phyloP scores from a whole-genome alignment of 2,888 invertebrate genomes.

The Trisateles emortualis region DNA sequence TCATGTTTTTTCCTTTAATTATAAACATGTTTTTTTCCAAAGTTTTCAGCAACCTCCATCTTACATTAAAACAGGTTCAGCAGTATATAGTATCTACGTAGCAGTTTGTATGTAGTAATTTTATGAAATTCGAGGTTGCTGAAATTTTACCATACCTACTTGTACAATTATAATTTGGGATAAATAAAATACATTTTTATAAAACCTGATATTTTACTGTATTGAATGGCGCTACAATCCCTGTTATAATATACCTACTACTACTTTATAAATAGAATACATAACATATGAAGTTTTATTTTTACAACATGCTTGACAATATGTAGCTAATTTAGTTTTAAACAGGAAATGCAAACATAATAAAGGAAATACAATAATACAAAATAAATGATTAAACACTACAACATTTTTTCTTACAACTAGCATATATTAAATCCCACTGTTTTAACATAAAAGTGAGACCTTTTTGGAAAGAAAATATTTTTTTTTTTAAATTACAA shows the following conservation, averaged over 20 bases:
- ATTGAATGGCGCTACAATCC: conserved; percentile 46
- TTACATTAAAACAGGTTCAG: too few relatives aligned
- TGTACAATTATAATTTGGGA: background rate
- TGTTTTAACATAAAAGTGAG: conserved; percentile 78
- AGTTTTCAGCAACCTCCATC: too few relatives aligned
- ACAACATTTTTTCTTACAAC: conserved; percentile 51
- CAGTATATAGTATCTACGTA: too few relatives aligned
- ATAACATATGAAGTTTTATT: conserved; percentile 28
- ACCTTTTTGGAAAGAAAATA: conserved; percentile 62
- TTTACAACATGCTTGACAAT: conserved; percentile 47
- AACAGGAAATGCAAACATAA: conserved; percentile 51
- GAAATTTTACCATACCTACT: too few relatives aligned
- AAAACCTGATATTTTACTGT: conserved; percentile 26
- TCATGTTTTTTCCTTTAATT: too few relatives aligned
- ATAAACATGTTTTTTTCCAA: too few relatives aligned
- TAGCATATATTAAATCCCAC: conserved; percentile 53
- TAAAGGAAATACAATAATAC: conserved; percentile 47
- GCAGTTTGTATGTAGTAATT: too few relatives aligned
- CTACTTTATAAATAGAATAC: conserved; percentile 16
- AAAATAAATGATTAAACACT: conserved; percentile 51
- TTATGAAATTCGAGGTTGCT: too few relatives aligned
- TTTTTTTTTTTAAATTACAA: conserved; percentile 45
- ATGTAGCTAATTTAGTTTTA: conserved; percentile 57
- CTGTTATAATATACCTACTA: conserved; percentile 43
- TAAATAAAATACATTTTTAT: conserved; percentile 19